Conservation (phyloP, 2,888 invertebrate genomes). For the Cephonodes hylas region DNA sequence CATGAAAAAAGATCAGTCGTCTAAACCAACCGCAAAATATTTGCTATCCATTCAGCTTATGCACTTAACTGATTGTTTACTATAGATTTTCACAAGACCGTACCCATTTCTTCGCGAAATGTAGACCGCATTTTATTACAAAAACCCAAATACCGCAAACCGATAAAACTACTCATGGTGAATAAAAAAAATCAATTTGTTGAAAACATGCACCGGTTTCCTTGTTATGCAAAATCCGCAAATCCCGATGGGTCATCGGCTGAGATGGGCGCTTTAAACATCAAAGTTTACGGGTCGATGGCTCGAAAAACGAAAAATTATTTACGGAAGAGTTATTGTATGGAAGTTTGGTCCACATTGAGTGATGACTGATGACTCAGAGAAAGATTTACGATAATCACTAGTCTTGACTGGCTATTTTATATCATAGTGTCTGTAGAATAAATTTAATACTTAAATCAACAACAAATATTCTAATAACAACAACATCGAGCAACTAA, state of each 20-base stretch:
- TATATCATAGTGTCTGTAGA: no score
- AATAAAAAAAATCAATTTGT: neutral
- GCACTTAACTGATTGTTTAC: neutral
- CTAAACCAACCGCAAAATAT: neutral
- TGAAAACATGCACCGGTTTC: neutral
- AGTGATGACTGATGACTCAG: no score
- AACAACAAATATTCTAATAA: no score
- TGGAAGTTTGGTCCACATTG: no score
- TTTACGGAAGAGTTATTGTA: no score
- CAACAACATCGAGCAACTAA: no score
- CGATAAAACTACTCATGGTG: neutral
- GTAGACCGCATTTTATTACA: neutral
- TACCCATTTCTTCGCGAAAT: neutral
- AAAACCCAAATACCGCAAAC: neutral
- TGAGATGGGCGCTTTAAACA: neutral
- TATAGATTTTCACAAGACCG: neutral
- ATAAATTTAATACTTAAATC: no score
- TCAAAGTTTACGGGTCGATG: neutral
- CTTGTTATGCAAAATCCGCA: neutral
- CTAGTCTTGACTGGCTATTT: no score
- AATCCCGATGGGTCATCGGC: neutral
- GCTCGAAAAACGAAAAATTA: neutral
- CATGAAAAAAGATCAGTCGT: neutral
- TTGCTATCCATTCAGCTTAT: neutral
- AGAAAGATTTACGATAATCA: no score